phyloP scores from a whole-genome alignment of 2,888 invertebrate species.

The Pandemis corylana region DNA sequence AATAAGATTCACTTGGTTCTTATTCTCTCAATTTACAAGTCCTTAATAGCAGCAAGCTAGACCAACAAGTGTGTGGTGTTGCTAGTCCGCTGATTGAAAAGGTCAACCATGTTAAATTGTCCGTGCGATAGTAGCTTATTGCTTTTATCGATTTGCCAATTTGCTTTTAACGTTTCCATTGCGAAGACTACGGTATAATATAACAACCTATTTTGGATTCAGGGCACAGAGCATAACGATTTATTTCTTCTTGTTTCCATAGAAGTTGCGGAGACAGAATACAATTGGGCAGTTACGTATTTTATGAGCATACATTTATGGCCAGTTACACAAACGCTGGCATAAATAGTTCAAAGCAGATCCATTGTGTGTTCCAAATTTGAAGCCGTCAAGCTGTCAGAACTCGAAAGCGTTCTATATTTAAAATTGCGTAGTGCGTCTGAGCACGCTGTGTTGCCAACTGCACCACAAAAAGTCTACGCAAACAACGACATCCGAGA shows the following conservation, averaged over 20 bases:
- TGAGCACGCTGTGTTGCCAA: slow-evolving; percentile 63
- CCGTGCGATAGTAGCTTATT: slow-evolving; percentile 9
- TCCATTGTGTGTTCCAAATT: slow-evolving; percentile 55
- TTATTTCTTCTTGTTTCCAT: slow-evolving; percentile 11
- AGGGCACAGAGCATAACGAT: not conserved
- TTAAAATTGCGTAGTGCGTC: slow-evolving; percentile 67
- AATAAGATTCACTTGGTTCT: not conserved
- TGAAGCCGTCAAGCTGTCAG: slow-evolving; percentile 61
- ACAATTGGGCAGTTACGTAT: not conserved
- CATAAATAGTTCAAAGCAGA: slow-evolving; percentile 28
- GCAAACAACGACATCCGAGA: slow-evolving; percentile 31
- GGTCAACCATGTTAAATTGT: slow-evolving; percentile 35
- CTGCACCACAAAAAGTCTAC: slow-evolving; percentile 50
- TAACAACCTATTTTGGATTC: not conserved
- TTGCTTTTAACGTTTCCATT: slow-evolving; percentile 18
- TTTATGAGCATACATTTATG: slow-evolving; percentile 7
- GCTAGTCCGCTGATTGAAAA: slow-evolving; percentile 33
- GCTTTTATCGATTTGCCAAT: slow-evolving; percentile 36
- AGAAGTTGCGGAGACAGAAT: not conserved
- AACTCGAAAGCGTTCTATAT: slow-evolving; percentile 60
- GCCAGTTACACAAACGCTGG: slow-evolving; percentile 25
- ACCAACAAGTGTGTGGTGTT: slow-evolving; percentile 13
- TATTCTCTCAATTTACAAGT: slow-evolving; percentile 26
- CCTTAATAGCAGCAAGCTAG: slow-evolving; percentile 20
- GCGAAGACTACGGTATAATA: not conserved